phyloP scores from a whole-genome alignment of 2,797 vertebrate genomes.

The Benthosema pterotum region DNA sequence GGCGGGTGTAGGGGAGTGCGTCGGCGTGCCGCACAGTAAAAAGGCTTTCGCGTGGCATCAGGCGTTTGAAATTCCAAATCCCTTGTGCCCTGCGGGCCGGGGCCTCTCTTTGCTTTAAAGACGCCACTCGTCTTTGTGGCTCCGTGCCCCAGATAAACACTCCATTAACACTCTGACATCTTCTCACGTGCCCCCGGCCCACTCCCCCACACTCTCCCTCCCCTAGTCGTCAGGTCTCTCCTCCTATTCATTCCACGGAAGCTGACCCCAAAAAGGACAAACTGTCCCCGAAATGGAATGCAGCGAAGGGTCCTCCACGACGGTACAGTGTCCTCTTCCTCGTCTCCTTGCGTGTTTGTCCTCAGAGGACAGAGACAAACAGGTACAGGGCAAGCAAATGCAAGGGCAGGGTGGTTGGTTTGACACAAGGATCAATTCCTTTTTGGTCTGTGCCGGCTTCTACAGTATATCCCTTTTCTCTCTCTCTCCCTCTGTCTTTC shows the following conservation, averaged over 20 bases:
- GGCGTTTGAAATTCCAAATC: constrained; percentile 56
- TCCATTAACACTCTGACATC: constrained; percentile 64
- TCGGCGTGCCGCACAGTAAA: constrained; percentile 50
- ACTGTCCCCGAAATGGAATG: constrained; percentile 62
- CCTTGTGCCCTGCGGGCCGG: constrained; percentile 42
- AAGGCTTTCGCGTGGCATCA: constrained; percentile 51
- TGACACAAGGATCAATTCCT: constrained; percentile 67
- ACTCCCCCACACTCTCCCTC: constrained; percentile 53
- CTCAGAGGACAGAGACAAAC: constrained; percentile 59
- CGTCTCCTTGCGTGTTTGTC: constrained; percentile 50
- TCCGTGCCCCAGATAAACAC: constrained; percentile 67
- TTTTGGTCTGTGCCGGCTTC: constrained; percentile 53
- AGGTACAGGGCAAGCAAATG: constrained; percentile 53
- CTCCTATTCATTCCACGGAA: constrained; percentile 52
- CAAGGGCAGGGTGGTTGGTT: constrained; percentile 50
- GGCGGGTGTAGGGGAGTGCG: constrained; percentile 42
- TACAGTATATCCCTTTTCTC: constrained; percentile 38
- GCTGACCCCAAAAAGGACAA: constrained; percentile 66
- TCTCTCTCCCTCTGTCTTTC: constrained; percentile 16
- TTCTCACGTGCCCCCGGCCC: constrained; percentile 49
- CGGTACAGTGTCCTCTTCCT: constrained; percentile 56
- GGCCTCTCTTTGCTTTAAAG: constrained; percentile 44
- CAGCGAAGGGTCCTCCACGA: constrained; percentile 63
- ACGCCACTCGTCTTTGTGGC: constrained; percentile 62
- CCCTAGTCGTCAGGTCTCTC: constrained; percentile 63